Base-by-base conservation (phyloP, 2,797 vertebrate genomes). In the Neoniphon sammara region DNA sequence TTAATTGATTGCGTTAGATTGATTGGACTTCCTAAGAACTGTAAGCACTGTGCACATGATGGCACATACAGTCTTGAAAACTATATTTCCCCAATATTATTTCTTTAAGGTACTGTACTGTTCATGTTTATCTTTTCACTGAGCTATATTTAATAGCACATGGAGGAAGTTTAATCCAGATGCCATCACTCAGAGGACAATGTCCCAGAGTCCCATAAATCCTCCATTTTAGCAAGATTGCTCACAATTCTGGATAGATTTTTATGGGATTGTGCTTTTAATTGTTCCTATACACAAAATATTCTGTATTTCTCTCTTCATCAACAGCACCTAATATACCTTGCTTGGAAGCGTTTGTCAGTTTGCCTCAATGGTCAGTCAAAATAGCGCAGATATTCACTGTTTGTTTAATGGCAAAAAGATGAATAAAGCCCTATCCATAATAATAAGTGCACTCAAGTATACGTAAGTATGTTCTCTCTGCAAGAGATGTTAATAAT, bases 121-220 rank as follows among this genome's bases (percentile, higher is more conserved):
- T 90, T 49, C 84, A 85, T 86, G 88, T 82, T 77, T 78, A 82
- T 86, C 80, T 84, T 89, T 88, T 85, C 76, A 53, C 82, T 80
- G 76, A 87, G 84, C 69, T 66, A 60, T 58, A 87, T 90, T 87
- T 89, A 88, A 90, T 85, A 79, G 85, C 78, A 82, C 73, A 42
- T 84, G 82, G 62, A 75, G 74, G 79, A 77, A 70, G 75, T 70
- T 44, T 20, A 76, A 62, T 77, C 87, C 57, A 80, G 83, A 87
- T 72, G 59, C 62, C 63, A 82, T 84, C 83, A 86, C 82, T 90
- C 87, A 88, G 75, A 75, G 0, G 66, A 78, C 75, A 85, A 87
- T 88, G 85, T 77, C 50, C n/a, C n/a, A 50, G 52, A 73, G 54
- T 75, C 70, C 71, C 70, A 83, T 88, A 88, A 86, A n/a, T 70